Conservation (phyloP, 2,113 vertebrate genomes). For the Poecilia latipinna region DNA sequence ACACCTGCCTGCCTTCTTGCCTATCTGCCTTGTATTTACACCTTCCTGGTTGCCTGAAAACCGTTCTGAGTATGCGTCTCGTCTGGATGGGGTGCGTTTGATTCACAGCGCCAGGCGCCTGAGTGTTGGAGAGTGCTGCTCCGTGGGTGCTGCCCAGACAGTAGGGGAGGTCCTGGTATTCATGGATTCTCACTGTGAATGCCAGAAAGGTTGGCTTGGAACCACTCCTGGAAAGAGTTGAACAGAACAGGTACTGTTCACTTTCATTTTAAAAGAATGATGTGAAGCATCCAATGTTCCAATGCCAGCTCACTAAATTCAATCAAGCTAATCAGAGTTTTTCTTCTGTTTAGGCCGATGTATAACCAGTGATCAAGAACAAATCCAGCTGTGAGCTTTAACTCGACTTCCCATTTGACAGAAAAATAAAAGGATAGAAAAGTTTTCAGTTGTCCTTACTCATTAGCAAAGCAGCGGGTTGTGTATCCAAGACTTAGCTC, state of each 20-base stretch:
- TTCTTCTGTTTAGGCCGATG: not conserved
- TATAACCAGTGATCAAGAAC: not conserved
- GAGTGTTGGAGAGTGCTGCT: conserved; percentile 82
- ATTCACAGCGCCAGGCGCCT: conserved; percentile 87
- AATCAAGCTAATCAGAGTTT: not conserved
- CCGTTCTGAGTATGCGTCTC: conserved; percentile 85
- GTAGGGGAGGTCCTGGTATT: conserved; percentile 87
- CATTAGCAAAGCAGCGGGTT: conserved; percentile 35
- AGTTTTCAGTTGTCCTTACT: conserved; percentile 31
- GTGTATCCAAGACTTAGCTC: conserved; percentile 31
- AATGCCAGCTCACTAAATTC: not conserved
- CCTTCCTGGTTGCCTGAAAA: conserved; percentile 84
- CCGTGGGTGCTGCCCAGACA: conserved; percentile 86
- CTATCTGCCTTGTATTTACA: not conserved
- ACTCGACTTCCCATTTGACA: conserved; percentile 19
- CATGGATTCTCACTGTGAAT: conserved; percentile 91
- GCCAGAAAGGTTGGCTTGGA: conserved; percentile 91
- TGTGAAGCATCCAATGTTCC: not conserved
- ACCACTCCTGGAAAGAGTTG: conserved; percentile 87
- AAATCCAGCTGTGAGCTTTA: not conserved
- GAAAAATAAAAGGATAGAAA: conserved; percentile 27
- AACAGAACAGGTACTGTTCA: conserved; percentile 81
- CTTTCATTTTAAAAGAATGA: not conserved
- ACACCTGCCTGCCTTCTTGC: conserved; percentile 53
- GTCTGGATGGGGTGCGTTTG: conserved; percentile 84